These are phyloP conservation scores for Eclectus roratus DNA, from an alignment of 2,113 vertebrate genomes.

Conservation along the genomic window DNA sequence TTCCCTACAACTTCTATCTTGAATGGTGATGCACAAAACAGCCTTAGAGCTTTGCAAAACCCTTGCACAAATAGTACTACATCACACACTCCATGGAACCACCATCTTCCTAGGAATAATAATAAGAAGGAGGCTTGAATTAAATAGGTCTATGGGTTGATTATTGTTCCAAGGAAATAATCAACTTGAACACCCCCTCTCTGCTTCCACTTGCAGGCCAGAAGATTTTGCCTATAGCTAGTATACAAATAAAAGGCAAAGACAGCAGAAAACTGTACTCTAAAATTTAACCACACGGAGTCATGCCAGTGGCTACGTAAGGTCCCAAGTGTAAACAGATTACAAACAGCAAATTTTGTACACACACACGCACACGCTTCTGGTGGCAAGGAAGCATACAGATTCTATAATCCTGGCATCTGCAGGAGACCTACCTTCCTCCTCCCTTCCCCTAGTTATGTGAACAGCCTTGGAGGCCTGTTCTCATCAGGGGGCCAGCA, in stretches of 20 bases:
- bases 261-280: not conserved
- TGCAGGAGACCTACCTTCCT: not conserved
- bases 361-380: not conserved
- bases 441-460: not conserved
- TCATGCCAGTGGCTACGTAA: not conserved
- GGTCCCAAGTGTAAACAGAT: not conserved
- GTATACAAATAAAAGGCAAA: not conserved
- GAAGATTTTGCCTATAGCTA: not conserved
- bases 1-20: not conserved
- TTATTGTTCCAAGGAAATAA: not conserved
- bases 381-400: not conserved
- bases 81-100: not conserved
- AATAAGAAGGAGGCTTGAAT: not conserved
- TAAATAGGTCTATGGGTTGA: not conserved
- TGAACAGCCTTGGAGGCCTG: not conserved
- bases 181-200: not conserved
- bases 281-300: no score
- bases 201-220: not conserved
- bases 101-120: not conserved
- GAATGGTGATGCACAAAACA: not conserved
- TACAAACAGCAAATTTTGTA: not conserved
- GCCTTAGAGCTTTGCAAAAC: not conserved
- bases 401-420: not conserved
- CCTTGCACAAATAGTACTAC: not conserved
- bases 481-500: not conserved